Evolutionary conservation across 2,888 invertebrate genomes (phyloP).

Genomic region (Allophyes oxyacanthae): DNA sequence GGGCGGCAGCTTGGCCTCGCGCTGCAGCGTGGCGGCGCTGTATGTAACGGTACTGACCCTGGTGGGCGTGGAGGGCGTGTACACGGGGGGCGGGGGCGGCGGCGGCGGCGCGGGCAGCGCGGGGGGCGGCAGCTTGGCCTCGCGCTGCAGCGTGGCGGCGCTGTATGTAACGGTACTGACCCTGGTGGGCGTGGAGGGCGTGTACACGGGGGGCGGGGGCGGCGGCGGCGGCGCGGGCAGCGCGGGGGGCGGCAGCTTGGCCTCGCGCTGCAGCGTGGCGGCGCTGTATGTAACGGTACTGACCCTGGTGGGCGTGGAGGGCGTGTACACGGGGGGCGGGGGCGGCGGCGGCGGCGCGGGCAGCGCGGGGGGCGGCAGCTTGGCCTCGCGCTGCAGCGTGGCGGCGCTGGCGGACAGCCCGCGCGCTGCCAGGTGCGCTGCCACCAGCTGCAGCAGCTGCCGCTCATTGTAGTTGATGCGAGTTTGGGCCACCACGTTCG

Average conservation of each 20-base stretch:
- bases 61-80: no score
- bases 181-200: slow-evolving; percentile 86
- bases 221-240: no score
- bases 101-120: no score
- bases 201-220: no score
- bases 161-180: slow-evolving; percentile 66
- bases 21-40: no score
- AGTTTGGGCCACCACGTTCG: slow-evolving; percentile 98
- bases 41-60: no score
- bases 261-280: no score
- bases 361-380: slow-evolving; percentile 88
- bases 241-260: no score
- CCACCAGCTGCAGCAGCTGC: slow-evolving; percentile 97
- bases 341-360: slow-evolving; percentile 72
- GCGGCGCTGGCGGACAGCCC: slow-evolving; percentile 93
- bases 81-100: no score
- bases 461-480: slow-evolving; percentile 98
- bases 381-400: slow-evolving; percentile 93
- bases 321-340: slow-evolving; percentile 88
- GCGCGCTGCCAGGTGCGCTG: slow-evolving; percentile 94
- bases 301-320: slow-evolving; percentile 86
- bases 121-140: no score
- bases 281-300: slow-evolving; percentile 39
- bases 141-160: no score
- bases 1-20: no score